Base-by-base conservation (phyloP, 2,113 vertebrate species). In the Plecturocebus donacophilus region DNA sequence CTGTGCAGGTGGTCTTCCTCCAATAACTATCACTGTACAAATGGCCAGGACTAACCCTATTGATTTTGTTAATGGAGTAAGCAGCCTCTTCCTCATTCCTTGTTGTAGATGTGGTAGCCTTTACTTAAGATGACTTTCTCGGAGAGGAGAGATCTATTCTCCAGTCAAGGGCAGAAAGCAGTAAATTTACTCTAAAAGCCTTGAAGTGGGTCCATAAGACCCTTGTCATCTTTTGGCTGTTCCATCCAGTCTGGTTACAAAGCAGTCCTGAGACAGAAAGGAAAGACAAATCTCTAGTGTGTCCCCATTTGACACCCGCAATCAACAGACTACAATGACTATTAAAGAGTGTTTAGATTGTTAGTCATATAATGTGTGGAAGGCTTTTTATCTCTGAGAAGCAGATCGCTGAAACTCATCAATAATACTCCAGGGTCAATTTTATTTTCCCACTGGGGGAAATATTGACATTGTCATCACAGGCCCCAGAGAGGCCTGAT, bases 331-430 rank as follows among this genome's bases (percentile, higher is more conserved):
- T 16, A 38, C 49, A 61, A 16, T 52, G 90, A 86, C 68, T 45
- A 27, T 75, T 87, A 58, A 77, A 73, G n/a, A 94, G 75, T 58
- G 20, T 75, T 89, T 84, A 54, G 71, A 91, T 88, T 77, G 21
- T 35, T 40, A 58, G 88, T 92, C 32, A 38, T 70, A 27, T 73
- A 93, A 94, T 77, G 30, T 54, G 49, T 84, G 42, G 71, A 82
- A 89, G 73, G 52, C 42, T 52, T 94, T 96, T 95, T 79, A 96
- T 91, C 79, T 97, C 96, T 79, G 58, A 92, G 80, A 97, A 96
- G 42, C 90, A 96, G 90, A 93, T 90, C 79, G 27, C 61, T 6
- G 10, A 94, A 86, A 95, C 61, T 96, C 83, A 96, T 95, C 80
- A 56, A 80, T 97, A 96, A 97, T 84, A 91, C 91, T 93, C 80